Percentiles rank a stretch among this genome's conserved stretches.
Evolutionary conservation across 2,113 vertebrate genomes (phyloP).

Genomic region (Athene cunicularia): DNA sequence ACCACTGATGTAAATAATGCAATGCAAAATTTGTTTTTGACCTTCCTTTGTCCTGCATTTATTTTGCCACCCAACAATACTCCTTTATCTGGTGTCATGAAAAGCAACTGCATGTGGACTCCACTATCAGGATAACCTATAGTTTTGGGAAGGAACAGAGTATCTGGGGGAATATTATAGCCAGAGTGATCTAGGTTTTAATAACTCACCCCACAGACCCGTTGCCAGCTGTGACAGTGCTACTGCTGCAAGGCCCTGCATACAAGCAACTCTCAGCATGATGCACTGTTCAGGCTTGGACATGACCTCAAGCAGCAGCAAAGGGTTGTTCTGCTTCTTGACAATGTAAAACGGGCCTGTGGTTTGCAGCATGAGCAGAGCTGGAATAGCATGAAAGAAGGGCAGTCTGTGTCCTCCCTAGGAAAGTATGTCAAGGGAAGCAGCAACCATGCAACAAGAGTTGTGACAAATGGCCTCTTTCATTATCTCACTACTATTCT

Average conservation of each 20-base stretch:
- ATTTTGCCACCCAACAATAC: constrained; percentile 33
- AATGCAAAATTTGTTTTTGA: constrained; percentile 21
- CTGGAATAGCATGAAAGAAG: not conserved
- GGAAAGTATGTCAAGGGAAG: not conserved
- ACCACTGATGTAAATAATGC: constrained; percentile 52
- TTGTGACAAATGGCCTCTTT: not conserved
- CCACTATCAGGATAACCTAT: not conserved
- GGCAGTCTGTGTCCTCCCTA: not conserved
- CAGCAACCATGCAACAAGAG: not conserved
- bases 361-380: not conserved
- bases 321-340: not conserved
- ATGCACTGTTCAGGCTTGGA: not conserved
- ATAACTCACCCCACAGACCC: not conserved
- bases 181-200: not conserved
- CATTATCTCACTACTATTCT: constrained; percentile 24
- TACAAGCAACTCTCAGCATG: not conserved
- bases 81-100: not conserved
- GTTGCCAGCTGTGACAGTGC: not conserved
- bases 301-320: not conserved
- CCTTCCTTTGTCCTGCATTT: constrained; percentile 54
- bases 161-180: not conserved
- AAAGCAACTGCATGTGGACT: constrained; percentile 32
- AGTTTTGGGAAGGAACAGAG: not conserved
- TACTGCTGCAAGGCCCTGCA: not conserved
- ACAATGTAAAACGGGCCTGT: not conserved